phyloP scores from a whole-genome alignment of 2,888 invertebrate genomes.

The Drosophila parthenogenetica region DNA sequence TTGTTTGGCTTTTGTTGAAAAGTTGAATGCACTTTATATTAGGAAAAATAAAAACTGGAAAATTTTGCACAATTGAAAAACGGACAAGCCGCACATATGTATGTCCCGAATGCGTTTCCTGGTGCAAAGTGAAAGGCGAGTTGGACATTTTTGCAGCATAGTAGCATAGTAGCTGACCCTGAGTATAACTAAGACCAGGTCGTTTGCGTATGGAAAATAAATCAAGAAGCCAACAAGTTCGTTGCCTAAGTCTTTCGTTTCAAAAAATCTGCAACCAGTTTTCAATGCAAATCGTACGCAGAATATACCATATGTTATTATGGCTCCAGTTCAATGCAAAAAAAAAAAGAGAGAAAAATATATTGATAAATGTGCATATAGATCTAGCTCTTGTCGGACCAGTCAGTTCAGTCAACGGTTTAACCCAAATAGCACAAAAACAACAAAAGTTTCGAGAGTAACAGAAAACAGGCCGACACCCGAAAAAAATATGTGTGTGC shows the following conservation, averaged over 20 bases:
- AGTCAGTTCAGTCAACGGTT: conserved; percentile 54
- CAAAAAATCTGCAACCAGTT: conserved; percentile 43
- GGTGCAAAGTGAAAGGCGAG: conserved; percentile 72
- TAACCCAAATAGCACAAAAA: conserved; percentile 59
- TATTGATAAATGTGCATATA: conserved; percentile 56
- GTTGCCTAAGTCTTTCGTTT: conserved; percentile 65
- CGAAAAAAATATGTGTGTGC: conserved; percentile 26
- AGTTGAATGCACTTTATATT: conserved; percentile 74
- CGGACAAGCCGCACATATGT: conserved; percentile 5
- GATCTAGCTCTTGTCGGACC: conserved; percentile 51
- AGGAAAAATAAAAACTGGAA: conserved; percentile 2
- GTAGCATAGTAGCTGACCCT: conserved; percentile 61
- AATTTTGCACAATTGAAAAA: conserved; percentile 19
- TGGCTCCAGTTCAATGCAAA: conserved; percentile 20
- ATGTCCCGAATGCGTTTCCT: conserved; percentile 57
- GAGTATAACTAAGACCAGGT: conserved; percentile 38
- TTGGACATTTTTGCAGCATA: conserved; percentile 2
- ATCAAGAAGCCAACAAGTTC: conserved; percentile 68
- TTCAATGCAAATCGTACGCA: conserved; percentile 24
- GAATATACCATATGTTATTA: conserved; percentile 35
- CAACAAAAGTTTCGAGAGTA: conserved; percentile 3
- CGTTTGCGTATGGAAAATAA: conserved; percentile 36
- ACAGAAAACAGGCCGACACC: conserved; percentile 45
- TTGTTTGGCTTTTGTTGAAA: conserved; percentile 24
- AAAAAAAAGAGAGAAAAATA: conserved; percentile 5